Evolutionary conservation across 2,888 invertebrate genomes (phyloP), one percentile per base, ranked within the genome.

Genomic region (Sarcophaga subvicina): DNA sequence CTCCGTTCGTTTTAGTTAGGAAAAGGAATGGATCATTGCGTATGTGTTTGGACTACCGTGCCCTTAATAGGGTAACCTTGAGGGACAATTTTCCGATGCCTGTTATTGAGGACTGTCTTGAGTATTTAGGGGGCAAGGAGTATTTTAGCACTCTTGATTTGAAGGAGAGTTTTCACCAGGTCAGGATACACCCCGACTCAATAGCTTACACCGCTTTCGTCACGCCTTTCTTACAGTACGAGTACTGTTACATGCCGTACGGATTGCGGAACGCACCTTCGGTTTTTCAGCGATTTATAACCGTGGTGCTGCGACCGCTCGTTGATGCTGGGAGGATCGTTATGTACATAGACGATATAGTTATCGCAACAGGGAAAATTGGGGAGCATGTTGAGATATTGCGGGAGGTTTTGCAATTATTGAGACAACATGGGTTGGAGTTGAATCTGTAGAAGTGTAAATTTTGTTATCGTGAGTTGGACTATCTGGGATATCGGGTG

Each of bases 271-370:
- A 27, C 4, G 27, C 27, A 27, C 5, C 27, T 27, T 27, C 27
- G 27, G 27, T 4, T 37, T 37, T 37, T 37, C 37, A 37, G 37
- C 6, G 37, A 6, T 37, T 37, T 37, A 37, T 37, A 37, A 37
- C 37, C 6, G 6, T 37, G 1, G 37, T 37, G 5, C 37, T 37
- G 37, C 37, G 37, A 37, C 37, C 6, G 37, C 37, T 6, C 6
- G 37, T 37, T 25, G 27, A n/a, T 3, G 54, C 27, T 37, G n/a
- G 62, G 12, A n/a, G 27, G 17, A 25, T 69, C 17, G 80, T 80
- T 12, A 47, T 80, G 14, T 80, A 80, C 14, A 73, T 80, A 37
- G 67, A 80, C 11, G 72, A 80, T 25, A 80, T 81, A 11, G n/a
- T 70, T 3, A 70, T 75, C 17, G 81, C 69, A 5, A 63, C 70